A percentile compares a stretch with the other conserved stretches of the same genome.
phyloP scores from a whole-genome alignment of 2,888 invertebrate genomes.

The Neocrepidodera transversa region DNA sequence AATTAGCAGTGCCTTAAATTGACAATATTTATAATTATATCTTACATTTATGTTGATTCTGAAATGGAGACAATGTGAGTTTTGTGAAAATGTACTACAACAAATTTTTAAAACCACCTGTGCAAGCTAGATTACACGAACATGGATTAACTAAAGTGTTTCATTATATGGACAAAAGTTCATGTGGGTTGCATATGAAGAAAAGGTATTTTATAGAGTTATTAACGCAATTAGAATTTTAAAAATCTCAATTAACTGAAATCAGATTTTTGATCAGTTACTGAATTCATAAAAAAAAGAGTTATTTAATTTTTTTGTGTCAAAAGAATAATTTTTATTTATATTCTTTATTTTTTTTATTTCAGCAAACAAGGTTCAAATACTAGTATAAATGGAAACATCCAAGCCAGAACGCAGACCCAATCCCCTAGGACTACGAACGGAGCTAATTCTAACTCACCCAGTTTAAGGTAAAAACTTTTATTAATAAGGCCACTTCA shows the following conservation, averaged over 20 bases:
- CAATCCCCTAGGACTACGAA: conserved; percentile 53
- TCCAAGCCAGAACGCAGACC: conserved; percentile 46
- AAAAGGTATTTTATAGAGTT: conserved; percentile 40
- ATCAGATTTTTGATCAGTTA: background rate
- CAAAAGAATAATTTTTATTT: no score
- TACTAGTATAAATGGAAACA: conserved; percentile 54
- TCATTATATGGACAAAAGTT: conserved; percentile 54
- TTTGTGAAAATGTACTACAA: conserved; percentile 56
- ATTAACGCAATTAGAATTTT: no score
- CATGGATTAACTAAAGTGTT: conserved; percentile 55
- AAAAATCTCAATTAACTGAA: background rate
- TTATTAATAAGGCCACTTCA: no score
- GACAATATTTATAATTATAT: background rate
- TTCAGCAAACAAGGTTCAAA: conserved; percentile 53
- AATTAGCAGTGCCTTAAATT: background rate
- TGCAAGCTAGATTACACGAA: conserved; percentile 51
- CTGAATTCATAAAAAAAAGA: no score
- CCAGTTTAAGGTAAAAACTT: background rate
- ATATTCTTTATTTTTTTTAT: conserved; percentile 41
- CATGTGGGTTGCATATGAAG: conserved; percentile 52
- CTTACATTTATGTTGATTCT: background rate
- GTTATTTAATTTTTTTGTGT: no score
- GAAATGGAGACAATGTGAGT: background rate
- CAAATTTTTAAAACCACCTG: conserved; percentile 57
- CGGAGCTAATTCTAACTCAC: conserved; percentile 37